Evolutionary conservation across 1,140 invertebrate species (phyloP).

Genomic region (Drosophila rufa): DNA sequence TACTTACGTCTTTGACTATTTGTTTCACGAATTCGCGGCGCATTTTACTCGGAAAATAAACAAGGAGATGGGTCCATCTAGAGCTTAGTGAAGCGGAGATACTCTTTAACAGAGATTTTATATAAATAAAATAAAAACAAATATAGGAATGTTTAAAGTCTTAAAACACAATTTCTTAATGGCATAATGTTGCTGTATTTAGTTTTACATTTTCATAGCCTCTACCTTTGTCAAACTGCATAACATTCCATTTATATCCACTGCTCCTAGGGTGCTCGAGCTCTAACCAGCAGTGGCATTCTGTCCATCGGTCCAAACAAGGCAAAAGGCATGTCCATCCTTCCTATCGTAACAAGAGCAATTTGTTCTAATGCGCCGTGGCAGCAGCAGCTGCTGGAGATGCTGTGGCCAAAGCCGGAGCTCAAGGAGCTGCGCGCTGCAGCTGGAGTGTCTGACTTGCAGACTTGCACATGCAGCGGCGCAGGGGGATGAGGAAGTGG

Average conservation of each 20-base stretch:
- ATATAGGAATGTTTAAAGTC: not conserved
- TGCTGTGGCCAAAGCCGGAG: constrained; percentile 18
- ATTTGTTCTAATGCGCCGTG: constrained; percentile 80
- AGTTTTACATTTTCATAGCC: no score
- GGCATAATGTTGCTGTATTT: not conserved
- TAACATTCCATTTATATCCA: constrained; percentile 19
- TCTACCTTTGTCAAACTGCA: not conserved
- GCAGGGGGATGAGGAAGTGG: constrained; percentile 29
- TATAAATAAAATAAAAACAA: not conserved
- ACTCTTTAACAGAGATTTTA: constrained; percentile 12
- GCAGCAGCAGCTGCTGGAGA: constrained; percentile 61
- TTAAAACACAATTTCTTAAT: not conserved
- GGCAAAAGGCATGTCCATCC: constrained; percentile 78
- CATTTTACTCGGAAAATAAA: constrained; percentile 67
- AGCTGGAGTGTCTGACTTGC: constrained; percentile 45
- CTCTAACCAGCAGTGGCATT: constrained; percentile 67
- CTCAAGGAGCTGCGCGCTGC: constrained; percentile 26
- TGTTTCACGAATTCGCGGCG: constrained; percentile 79
- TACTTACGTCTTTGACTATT: constrained; percentile 73
- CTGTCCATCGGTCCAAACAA: constrained; percentile 78
- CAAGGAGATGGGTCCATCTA: constrained; percentile 1
- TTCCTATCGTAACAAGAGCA: constrained; percentile 81
- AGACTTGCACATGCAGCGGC: constrained; percentile 35
- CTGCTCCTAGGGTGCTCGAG: constrained; percentile 5
- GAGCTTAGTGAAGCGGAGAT: not conserved